Evolutionary conservation across 2,113 vertebrate genomes (phyloP).

Genomic region (Acanthisitta chloris): DNA sequence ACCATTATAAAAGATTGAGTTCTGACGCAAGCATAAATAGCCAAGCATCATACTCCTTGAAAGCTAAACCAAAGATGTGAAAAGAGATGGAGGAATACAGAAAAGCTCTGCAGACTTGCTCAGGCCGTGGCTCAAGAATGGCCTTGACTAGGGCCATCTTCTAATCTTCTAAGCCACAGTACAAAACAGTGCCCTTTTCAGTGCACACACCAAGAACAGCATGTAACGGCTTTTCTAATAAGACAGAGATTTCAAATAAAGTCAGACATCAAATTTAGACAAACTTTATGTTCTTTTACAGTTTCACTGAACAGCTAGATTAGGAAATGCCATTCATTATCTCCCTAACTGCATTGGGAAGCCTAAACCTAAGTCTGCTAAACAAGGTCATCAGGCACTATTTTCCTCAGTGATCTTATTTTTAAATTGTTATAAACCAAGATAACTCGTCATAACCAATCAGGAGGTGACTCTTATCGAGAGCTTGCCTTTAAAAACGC

Average conservation of each 20-base stretch:
- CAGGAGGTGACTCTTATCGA: background rate
- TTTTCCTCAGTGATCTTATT: background rate
- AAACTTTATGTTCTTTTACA: background rate
- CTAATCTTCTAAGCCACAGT: background rate
- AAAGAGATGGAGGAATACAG: background rate
- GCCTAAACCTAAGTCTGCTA: background rate
- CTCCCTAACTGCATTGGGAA: background rate
- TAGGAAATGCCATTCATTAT: background rate
- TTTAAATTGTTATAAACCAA: background rate
- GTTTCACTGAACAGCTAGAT: background rate
- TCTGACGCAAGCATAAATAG: background rate
- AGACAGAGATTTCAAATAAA: background rate
- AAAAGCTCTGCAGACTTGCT: background rate
- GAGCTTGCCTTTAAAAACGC: background rate
- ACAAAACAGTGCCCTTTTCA: background rate
- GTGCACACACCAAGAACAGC: fast-evolving
- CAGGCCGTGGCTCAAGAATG: background rate
- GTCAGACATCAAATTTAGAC: background rate
- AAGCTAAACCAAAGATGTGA: background rate
- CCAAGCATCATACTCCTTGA: background rate
- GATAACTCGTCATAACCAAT: background rate
- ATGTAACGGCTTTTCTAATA: background rate
- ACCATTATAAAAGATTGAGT: background rate
- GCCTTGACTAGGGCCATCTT: background rate
- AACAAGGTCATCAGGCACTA: background rate